These are phyloP conservation scores for Holcopasites calliopsidis DNA, from an alignment of 1,140 invertebrate genomes.

Conservation along the genomic window DNA sequence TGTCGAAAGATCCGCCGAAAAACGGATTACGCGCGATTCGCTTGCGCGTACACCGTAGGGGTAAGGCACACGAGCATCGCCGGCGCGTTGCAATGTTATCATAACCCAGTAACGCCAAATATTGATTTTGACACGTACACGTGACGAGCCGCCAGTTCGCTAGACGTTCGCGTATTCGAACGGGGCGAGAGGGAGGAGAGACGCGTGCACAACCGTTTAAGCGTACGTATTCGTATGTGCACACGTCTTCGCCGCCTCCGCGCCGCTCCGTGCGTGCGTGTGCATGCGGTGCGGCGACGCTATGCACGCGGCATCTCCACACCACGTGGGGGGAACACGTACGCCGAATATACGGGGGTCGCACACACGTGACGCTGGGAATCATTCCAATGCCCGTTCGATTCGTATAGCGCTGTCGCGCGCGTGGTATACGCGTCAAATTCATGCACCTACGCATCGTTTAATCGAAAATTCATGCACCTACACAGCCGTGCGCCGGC, in stretches of 20 bases:
- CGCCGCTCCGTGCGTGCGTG: background rate
- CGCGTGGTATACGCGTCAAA: slow-evolving; percentile 11
- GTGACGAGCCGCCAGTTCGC: slow-evolving; percentile 72
- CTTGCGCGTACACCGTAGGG: slow-evolving; percentile 7
- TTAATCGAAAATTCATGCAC: slow-evolving; percentile 41
- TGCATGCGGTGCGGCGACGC: too few species aligned
- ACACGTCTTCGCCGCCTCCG: slow-evolving; percentile 18
- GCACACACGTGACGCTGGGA: slow-evolving; percentile 30
- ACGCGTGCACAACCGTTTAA: background rate
- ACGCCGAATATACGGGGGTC: slow-evolving; percentile 6
- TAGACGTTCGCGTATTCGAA: slow-evolving; percentile 58
- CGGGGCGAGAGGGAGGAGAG: background rate
- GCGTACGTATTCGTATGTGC: background rate
- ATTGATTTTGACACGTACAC: slow-evolving; percentile 79
- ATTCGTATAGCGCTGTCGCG: slow-evolving; percentile 37
- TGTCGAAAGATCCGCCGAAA: too few species aligned
- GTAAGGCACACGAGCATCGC: slow-evolving; percentile 55
- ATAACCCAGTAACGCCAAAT: slow-evolving; percentile 79
- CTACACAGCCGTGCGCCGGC: slow-evolving; percentile 8
- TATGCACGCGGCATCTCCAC: background rate
- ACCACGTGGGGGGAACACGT: slow-evolving; percentile 16
- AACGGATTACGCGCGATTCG: background rate
- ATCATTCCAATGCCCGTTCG: slow-evolving; percentile 44
- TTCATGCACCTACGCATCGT: slow-evolving; percentile 11
- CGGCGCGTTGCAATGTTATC: slow-evolving; percentile 72